Base-by-base conservation (phyloP, 2,888 invertebrate species). In the Monochamus alternatus region DNA sequence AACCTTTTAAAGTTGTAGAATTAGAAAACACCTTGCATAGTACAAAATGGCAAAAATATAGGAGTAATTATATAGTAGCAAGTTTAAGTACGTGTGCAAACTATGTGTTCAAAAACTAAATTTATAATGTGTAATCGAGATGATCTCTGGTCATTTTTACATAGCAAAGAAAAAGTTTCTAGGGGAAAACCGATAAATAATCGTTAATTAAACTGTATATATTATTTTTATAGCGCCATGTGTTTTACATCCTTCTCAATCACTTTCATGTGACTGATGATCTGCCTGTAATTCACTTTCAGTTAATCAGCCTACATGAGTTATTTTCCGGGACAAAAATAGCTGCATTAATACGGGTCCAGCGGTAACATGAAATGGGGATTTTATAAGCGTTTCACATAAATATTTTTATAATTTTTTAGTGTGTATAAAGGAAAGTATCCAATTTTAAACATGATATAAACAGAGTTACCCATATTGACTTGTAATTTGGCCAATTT, bases 311-410 rank as follows among this genome's bases (percentile, higher is more conserved):
- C 55, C n/a, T 7, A 51, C 55, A 67, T 65, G 12, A 52, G 30
- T 67, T 67, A 67, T 52, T 31, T 51, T 47, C 52, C 2, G 31
- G 47, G 31, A 7, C 47, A 31, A 51, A 66, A 66, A 66, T 66
- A 66, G 31, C 51, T 51, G 38, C 38, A 38, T 66, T 51, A 22
- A 22, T 22, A 7, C 12, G 30, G 30, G 10, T 66, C 12, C 51
- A 12, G 65, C 47, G 51, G 30, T 51, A 51, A 66, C 51, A n/a
- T 52, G 51, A 31, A 64, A 66, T 4, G 65, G 47, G 65, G 47
- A 31, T 30, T 51, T 66, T 66, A 51, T 66, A 66, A 66, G 65
- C 47, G 31, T 66, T 66, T 51, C 65, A 51, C 47, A 66, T 66
- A 66, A 66, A 66, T 66, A 38, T 38, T 38, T 38, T 7, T 38